Base-by-base conservation (phyloP, 2,797 vertebrate species). In the Oreortyx pictus region DNA sequence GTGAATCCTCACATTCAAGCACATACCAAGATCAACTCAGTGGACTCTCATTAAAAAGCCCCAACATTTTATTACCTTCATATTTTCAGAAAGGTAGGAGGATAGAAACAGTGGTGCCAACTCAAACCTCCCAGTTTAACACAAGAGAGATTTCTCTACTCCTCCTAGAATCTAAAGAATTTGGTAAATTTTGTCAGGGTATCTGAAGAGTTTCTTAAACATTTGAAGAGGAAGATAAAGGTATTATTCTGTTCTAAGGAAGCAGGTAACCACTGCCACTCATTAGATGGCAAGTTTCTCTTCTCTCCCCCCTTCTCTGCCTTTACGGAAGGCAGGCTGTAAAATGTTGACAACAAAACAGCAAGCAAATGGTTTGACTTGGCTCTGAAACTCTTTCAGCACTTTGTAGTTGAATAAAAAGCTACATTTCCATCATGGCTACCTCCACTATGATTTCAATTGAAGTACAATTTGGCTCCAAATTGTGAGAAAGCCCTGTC, bases 401-500 rank as follows among this genome's bases (percentile, higher is more conserved):
- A 37, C 37, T 81, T 89, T 62, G 43, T 17, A 4, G 37, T 10
- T 4, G 0, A 46, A 76, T 81, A 71, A 92, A 88, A 91, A 89
- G 59, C 91, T 81, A 65, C 0, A 19, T 70, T 75, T 72, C 77
- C 27, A 16, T 35, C 77, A 64, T 7, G 60, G 88, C 61, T n/a
- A 84, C 81, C 64, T 90, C 78, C 61, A 27, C 64, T 47, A 60
- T 3, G n/a, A 64, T 25, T 89, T 73, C 68, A 22, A 15, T 8
- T 49, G 79, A 91, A 74, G 62, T 29, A 50, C 84, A 91, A 44
- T 41, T 86, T 92, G 88, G 88, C 83, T 90, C 64, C 6, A 71
- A 59, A 61, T 1, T 39, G 50, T 10, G 23, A 62, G 18, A 46
- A 59, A 84, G 68, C 31, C 54, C 43, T 25, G 8, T 62, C n/a